Evolutionary conservation across 2,797 vertebrate genomes (phyloP).

Genomic region (Pseudopleuronectes americanus): DNA sequence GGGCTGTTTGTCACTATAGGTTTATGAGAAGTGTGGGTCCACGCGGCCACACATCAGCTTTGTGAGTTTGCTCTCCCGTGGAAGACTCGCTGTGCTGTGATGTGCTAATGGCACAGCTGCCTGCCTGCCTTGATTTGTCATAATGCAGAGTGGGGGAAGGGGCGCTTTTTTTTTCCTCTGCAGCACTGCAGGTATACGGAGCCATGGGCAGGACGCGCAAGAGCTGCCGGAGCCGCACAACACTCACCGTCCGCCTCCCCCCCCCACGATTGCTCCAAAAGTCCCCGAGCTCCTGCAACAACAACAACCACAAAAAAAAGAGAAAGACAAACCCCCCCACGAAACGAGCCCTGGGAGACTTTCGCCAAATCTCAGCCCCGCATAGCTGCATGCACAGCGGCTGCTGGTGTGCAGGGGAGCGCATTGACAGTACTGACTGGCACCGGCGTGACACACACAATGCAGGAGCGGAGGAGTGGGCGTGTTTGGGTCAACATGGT

Average conservation of each 20-base stretch:
- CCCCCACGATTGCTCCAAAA: not conserved
- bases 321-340: constrained; percentile 9
- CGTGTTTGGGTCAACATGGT: constrained; percentile 74
- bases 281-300: not conserved
- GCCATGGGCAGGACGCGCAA: constrained; percentile 85
- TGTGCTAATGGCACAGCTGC: constrained; percentile 86
- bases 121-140: constrained; percentile 92
- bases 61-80: constrained; percentile 56
- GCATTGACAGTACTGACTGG: constrained; percentile 21
- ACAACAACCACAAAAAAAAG: too few species aligned
- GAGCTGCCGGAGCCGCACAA: constrained; percentile 71
- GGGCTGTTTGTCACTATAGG: too few species aligned
- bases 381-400: constrained; percentile 27
- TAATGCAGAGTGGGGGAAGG: constrained; percentile 91
- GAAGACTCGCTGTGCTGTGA: constrained; percentile 78
- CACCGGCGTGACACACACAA: constrained; percentile 70
- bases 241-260: constrained; percentile 49
- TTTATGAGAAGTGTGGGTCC: too few species aligned
- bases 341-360: constrained; percentile 30
- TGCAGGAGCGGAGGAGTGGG: constrained; percentile 74
- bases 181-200: constrained; percentile 92
- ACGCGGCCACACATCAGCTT: constrained; percentile 13
- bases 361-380: constrained; percentile 38
- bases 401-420: not conserved
- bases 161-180: constrained; percentile 84